These are phyloP conservation scores for Ischnura elegans DNA, from an alignment of 2,888 invertebrate species.

Conservation along the genomic window DNA sequence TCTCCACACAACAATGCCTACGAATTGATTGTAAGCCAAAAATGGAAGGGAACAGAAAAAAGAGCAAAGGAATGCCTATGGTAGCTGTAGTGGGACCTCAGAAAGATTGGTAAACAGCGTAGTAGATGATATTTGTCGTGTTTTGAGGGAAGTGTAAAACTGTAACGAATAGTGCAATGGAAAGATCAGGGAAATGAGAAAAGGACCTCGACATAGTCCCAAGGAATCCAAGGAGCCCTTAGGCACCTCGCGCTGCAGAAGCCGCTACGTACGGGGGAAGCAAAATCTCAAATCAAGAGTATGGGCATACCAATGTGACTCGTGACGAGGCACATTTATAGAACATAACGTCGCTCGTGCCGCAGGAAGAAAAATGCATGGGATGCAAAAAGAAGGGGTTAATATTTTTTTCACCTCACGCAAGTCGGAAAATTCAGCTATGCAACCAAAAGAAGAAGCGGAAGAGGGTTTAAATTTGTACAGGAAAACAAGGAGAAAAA, in stretches of 20 bases:
- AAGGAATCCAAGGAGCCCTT: background rate
- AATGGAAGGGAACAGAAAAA: background rate
- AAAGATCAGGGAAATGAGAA: background rate
- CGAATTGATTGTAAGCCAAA: too few species aligned
- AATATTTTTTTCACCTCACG: background rate
- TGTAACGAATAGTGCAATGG: background rate
- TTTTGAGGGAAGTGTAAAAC: background rate
- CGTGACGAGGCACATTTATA: background rate
- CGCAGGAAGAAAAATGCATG: background rate
- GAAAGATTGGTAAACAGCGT: background rate
- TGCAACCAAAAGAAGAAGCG: too few species aligned
- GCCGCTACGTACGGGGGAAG: background rate
- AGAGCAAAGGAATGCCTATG: background rate
- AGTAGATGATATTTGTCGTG: constrained; percentile 7
- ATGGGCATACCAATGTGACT: background rate
- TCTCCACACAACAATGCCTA: too few species aligned
- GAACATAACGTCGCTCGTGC: background rate
- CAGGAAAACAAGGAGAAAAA: too few species aligned
- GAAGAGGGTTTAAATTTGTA: too few species aligned
- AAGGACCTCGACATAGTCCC: background rate
- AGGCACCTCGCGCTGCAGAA: background rate
- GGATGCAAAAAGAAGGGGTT: background rate
- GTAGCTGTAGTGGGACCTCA: background rate
- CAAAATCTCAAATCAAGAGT: background rate
- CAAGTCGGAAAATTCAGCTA: constrained; percentile 3